Conservation (phyloP, 30 jellyfish, hydroid and myxozoan genomes). For the Aurelia coerulea region DNA sequence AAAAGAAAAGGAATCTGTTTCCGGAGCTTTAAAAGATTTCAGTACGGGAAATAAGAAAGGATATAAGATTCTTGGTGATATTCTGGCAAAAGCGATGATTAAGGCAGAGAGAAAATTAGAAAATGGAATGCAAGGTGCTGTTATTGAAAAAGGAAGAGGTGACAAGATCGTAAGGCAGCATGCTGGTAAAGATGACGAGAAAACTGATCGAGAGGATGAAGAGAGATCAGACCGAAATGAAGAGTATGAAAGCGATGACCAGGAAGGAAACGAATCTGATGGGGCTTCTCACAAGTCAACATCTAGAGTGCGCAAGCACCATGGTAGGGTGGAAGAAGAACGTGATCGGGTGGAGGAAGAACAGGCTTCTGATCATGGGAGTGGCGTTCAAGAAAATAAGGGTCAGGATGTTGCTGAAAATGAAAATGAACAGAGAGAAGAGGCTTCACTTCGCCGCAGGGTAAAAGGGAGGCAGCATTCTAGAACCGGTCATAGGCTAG, state of each 20-base stretch:
- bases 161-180: constrained; percentile 14
- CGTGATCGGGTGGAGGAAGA: too few species aligned
- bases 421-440: too few species aligned
- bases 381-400: too few species aligned
- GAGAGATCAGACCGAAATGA: not conserved
- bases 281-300: not conserved
- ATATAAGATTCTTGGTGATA: constrained; percentile 63
- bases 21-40: constrained; percentile 54
- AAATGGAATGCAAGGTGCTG: constrained; percentile 19
- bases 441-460: too few species aligned
- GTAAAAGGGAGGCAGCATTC: too few species aligned
- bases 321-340: too few species aligned
- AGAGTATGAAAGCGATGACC: not conserved
- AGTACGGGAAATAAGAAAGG: constrained; percentile 35
- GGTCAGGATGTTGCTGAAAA: too few species aligned
- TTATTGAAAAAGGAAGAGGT: constrained; percentile 4
- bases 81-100: constrained; percentile 76
- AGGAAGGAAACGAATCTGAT: not conserved
- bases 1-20: constrained; percentile 6
- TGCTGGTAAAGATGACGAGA: not conserved
- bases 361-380: too few species aligned
- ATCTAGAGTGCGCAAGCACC: too few species aligned
- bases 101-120: constrained; percentile 66
- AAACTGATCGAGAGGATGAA: not conserved
- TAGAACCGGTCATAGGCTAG: too few species aligned